Evolutionary conservation across 2,888 invertebrate genomes (phyloP).

Genomic region (Eumerus sabulonum): DNA sequence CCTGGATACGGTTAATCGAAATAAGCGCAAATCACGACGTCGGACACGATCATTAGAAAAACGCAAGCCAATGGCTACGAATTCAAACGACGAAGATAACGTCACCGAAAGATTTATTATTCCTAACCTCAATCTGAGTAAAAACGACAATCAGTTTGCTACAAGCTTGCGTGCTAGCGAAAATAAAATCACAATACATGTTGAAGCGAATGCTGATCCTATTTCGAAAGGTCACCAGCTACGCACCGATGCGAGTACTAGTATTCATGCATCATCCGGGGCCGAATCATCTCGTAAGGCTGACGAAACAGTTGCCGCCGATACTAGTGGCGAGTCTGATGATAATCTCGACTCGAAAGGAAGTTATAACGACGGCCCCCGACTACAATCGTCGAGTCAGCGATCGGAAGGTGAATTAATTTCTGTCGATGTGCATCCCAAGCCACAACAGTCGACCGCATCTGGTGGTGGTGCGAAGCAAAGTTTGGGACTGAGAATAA

Average conservation of each 20-base stretch:
- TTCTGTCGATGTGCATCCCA: constrained; percentile 50
- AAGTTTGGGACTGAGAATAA: constrained; percentile 46
- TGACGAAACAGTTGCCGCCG: constrained; percentile 15
- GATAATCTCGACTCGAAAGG: constrained; percentile 41
- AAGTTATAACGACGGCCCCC: constrained; percentile 41
- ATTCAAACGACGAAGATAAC: constrained; percentile 32
- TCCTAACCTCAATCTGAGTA: constrained; percentile 26
- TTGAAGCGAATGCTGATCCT: constrained; percentile 37
- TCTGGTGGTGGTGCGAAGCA: constrained; percentile 7
- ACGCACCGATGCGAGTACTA: constrained; percentile 21
- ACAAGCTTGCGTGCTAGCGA: constrained; percentile 46
- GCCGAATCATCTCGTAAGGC: constrained; percentile 16
- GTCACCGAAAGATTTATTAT: constrained; percentile 50
- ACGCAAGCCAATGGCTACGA: constrained; percentile 42
- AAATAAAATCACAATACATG: constrained; percentile 52
- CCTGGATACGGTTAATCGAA: constrained; percentile 51
- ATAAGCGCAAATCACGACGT: constrained; percentile 64
- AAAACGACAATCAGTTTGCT: constrained; percentile 15
- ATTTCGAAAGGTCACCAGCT: constrained; percentile 42
- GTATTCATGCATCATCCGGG: constrained; percentile 40
- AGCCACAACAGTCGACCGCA: constrained; percentile 28
- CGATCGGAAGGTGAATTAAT: constrained; percentile 42
- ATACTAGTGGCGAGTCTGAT: constrained; percentile 52
- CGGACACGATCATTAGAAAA: constrained; percentile 67
- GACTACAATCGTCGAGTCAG: background rate